Base-by-base conservation (phyloP, 2,888 invertebrate species). In the Machimus rusticus region DNA sequence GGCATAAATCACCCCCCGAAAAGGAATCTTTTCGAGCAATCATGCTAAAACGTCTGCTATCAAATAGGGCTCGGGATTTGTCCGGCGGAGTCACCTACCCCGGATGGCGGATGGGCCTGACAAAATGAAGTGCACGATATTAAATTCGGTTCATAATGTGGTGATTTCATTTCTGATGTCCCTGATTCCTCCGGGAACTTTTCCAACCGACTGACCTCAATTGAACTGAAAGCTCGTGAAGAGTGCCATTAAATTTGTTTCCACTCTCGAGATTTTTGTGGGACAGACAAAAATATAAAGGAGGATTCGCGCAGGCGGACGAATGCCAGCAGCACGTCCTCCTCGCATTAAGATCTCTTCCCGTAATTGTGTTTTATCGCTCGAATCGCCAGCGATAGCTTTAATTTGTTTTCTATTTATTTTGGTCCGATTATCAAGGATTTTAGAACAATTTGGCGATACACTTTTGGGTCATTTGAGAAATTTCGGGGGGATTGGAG, bases 101-200 rank as follows among this genome's bases (percentile, higher is more conserved):
- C 66, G n/a, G n/a, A n/a, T n/a, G n/a, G n/a, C 66, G 66, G 66
- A 66, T 23, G 66, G 66, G 66, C 16, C 82, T 66, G 82, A 82
- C 81, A 81, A 81, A 81, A 81, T 81, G 55, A 81, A 81, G 51
- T 81, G 81, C 57, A 57, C 57, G 57, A 57, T 82, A 82, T 82
- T 82, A 82, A 82, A 82, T n/a, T 66, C 37, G 57, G 82, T 82
- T 82, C 82, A 82, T 82, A 57, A 82, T 82, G 82, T 82, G 82
- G 82, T 82, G 82, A 82, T 82, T 82, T 66, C 82, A 82, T 82
- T 82, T 82, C 51, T 82, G 82, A 57, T 82, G 57, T 82, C 66
- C 82, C 82, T 51, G 82, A 51, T 57, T 57, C 57, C 23, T n/a
- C 37, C 66, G 82, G 82, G 66, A 82, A 82, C 66, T 82, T 82